A percentile compares a stretch with the other conserved stretches of the same genome.
These are phyloP conservation scores for Cataglyphis albicans DNA, from an alignment of 2,888 invertebrate genomes.

Conservation along the genomic window DNA sequence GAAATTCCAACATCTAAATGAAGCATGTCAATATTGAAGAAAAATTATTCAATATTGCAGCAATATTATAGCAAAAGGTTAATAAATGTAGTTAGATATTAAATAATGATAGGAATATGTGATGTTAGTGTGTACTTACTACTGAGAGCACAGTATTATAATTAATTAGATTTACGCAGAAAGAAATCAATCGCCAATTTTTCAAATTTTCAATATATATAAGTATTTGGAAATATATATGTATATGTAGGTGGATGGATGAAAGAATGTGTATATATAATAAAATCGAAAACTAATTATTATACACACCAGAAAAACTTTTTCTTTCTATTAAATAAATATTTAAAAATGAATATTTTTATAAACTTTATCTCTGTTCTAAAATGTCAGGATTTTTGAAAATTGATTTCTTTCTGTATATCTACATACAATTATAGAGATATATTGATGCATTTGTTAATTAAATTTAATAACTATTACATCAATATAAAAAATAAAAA, in stretches of 20 bases:
- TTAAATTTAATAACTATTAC: slow-evolving; percentile 11
- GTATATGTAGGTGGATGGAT: no score
- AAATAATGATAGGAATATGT: background rate
- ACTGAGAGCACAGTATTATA: background rate
- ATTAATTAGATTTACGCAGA: background rate
- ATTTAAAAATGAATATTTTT: background rate
- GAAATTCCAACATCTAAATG: background rate
- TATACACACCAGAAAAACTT: background rate
- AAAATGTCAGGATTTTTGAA: background rate
- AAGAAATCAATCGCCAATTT: background rate
- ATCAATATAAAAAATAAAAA: slow-evolving; percentile 1
- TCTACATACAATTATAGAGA: slow-evolving; percentile 1
- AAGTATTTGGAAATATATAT: background rate
- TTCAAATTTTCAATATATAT: background rate
- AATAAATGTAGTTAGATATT: background rate
- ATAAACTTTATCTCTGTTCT: background rate
- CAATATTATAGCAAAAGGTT: background rate
- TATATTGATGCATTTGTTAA: background rate
- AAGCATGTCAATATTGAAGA: background rate
- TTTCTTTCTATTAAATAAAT: background rate
- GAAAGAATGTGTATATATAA: background rate
- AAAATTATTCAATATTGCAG: background rate
- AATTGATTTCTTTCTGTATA: slow-evolving; percentile 18
- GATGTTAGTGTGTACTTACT: slow-evolving; percentile 3
- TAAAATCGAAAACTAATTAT: background rate